Conservation (phyloP, 2,113 vertebrate species). For the Ancistrus triradiatus region DNA sequence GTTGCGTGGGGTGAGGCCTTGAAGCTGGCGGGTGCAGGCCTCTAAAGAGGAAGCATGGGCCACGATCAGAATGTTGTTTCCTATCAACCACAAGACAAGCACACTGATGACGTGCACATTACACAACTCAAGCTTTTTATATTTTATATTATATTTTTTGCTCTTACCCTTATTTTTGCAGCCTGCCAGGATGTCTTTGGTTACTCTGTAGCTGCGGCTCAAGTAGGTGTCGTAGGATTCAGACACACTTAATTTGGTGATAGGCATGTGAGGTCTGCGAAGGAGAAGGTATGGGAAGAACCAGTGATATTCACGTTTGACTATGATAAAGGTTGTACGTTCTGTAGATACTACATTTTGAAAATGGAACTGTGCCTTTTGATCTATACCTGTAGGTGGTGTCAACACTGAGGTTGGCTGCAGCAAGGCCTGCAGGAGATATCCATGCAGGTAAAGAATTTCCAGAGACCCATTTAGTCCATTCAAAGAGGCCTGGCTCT, state of each 20-base stretch:
- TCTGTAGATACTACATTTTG: background rate
- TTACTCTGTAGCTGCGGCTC: conserved; percentile 92
- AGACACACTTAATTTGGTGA: conserved; percentile 83
- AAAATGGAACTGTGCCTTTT: too few relatives aligned
- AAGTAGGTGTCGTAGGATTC: conserved; percentile 95
- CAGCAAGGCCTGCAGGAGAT: conserved; percentile 77
- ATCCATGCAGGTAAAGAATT: conserved; percentile 87
- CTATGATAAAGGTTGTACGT: background rate
- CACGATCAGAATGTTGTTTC: conserved; percentile 91
- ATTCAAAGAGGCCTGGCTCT: conserved; percentile 94
- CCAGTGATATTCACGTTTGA: conserved; percentile 11
- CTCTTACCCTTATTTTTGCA: conserved; percentile 87
- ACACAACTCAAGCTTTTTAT: background rate
- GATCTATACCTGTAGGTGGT: conserved; percentile 87
- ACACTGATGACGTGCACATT: background rate
- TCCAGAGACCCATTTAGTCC: conserved; percentile 97
- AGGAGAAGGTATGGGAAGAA: background rate
- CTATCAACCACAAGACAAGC: conserved; percentile 54
- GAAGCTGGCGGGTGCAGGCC: conserved; percentile 94
- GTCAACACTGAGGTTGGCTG: conserved; percentile 87
- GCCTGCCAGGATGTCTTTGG: conserved; percentile 88
- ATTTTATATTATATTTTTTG: background rate
- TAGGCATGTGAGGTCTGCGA: conserved; percentile 88
- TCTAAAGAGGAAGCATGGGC: conserved; percentile 95
- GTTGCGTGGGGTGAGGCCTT: conserved; percentile 87